Evolutionary conservation across 2,797 vertebrate species (phyloP), one percentile per base, ranked within the genome.

Genomic region (Micropoecilia bifurca): DNA sequence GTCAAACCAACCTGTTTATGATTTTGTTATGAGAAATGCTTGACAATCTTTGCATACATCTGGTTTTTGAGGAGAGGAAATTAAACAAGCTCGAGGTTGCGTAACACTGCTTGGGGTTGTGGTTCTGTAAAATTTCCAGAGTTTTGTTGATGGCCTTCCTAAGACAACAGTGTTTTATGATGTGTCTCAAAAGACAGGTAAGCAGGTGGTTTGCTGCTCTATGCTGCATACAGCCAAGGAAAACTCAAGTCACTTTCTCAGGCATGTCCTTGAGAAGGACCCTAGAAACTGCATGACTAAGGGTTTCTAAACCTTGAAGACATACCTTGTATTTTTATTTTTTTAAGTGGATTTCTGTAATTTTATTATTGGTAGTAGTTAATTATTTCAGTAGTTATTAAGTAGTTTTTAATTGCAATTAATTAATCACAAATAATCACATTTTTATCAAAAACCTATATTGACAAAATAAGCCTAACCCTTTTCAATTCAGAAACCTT

Each of bases 131-230:
- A 41, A 41, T 89, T 91, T 91, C 87, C 89, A 90, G 83, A 89
- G 74, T 87, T 89, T 80, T 85, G 85, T 78, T 91, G 86, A 91
- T 93, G 83, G 83, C 53, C 80, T 93, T 93, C 83, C 88, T 88
- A 94, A 16, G 69, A 2, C 39, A 87, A 86, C n/a, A 94, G 78
- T 91, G 90, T 84, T 78, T 88, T 78, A 72, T 89, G 92, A 95
- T 91, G 85, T 89, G 73, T 76, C 86, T 91, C 80, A 87, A 90
- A 90, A 71, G 41, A 46, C 68, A 71, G 25, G 68, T 71, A 8
- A 71, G 45, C 68, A 45, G 6, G 28, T 28, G 68, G 25, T 45
- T 9, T 45, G 36, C 39, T 69, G 20, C 39, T 69, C 36, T 43
- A 7, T 43, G 39, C 39, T 41, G 20, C 61, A 63, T 63, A 9